Conservation (phyloP, 2,797 vertebrate genomes). For the Syndactyla subalaris region DNA sequence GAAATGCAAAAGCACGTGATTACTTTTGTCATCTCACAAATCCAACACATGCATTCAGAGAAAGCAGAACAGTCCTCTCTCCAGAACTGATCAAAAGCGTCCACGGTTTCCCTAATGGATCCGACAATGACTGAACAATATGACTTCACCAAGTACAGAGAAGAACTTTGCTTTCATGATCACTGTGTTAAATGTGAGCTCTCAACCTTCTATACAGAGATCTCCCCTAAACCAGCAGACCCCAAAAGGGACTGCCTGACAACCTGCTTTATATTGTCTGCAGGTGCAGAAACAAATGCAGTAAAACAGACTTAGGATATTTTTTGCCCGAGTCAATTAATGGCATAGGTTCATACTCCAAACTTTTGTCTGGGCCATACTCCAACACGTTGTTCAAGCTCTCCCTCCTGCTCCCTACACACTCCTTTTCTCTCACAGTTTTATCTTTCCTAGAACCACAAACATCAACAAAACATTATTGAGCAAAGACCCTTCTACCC, state of each 20-base stretch:
- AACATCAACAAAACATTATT: not conserved
- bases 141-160: fast-evolving
- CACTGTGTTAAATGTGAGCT: not conserved
- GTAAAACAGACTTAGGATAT: not conserved
- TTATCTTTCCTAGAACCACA: not conserved
- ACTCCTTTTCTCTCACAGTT: not conserved
- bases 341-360: not conserved
- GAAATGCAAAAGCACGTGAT: not conserved
- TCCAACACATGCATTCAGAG: not conserved
- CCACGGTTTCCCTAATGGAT: not conserved
- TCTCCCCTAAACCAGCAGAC: not conserved
- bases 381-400: not conserved
- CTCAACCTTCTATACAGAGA: fast-evolving
- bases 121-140: not conserved
- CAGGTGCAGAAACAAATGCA: not conserved
- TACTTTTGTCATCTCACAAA: not conserved
- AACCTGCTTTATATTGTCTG: not conserved
- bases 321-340: not conserved
- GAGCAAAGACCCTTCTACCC: not conserved
- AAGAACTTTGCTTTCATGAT: not conserved
- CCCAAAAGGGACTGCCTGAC: not conserved
- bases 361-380: not conserved
- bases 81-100: not conserved
- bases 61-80: not conserved
- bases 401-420: not conserved